Percentiles rank a stretch among this genome's conserved stretches.
Evolutionary conservation across 2,888 invertebrate genomes (phyloP).

Genomic region (Anoplius nigerrimus): DNA sequence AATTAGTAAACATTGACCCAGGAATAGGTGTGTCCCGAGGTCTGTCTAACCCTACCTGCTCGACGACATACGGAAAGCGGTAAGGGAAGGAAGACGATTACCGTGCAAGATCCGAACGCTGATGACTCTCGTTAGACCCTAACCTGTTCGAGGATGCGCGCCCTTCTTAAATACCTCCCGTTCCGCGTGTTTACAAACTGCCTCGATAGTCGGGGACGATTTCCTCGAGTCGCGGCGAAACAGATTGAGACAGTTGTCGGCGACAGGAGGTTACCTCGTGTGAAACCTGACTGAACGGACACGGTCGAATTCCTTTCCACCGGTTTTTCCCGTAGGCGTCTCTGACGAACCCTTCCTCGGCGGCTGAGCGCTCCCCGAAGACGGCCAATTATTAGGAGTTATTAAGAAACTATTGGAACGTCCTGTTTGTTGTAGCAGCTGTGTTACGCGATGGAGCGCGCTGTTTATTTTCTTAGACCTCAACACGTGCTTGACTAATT

Average conservation of each 20-base stretch:
- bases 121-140: constrained; percentile 26
- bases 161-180: constrained; percentile 39
- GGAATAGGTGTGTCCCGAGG: constrained; percentile 2
- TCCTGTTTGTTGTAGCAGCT: no score
- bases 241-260: background rate
- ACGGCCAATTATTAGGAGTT: no score
- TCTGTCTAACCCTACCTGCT: constrained; percentile 19
- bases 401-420: no score
- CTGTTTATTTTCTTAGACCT: no score
- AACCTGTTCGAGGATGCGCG: constrained; percentile 48
- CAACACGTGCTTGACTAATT: no score
- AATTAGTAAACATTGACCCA: constrained; percentile 15
- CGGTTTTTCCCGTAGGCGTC: background rate
- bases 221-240: constrained; percentile 40
- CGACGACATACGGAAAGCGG: constrained; percentile 50
- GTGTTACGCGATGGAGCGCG: no score
- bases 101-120: constrained; percentile 26
- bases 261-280: background rate
- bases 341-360: background rate
- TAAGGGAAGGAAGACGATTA: constrained; percentile 16
- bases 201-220: constrained; percentile 25
- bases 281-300: background rate
- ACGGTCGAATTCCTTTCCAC: constrained; percentile 7
- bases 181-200: constrained; percentile 50
- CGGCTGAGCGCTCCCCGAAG: no score